These are phyloP conservation scores for Aegotheles bennettii DNA, from an alignment of 2,113 vertebrate species.

Conservation along the genomic window DNA sequence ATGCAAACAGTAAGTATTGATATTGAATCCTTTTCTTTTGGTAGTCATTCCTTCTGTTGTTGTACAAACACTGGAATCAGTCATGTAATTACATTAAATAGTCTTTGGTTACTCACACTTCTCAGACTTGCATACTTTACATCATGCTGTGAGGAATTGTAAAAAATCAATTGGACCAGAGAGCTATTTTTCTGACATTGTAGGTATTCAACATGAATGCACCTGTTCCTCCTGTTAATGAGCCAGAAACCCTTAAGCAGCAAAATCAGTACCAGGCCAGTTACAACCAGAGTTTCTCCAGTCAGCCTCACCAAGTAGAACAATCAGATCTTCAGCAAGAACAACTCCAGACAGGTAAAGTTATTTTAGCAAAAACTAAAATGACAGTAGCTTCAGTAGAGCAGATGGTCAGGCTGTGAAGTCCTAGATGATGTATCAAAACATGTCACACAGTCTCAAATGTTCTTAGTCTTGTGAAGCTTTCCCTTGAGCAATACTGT, in stretches of 20 bases:
- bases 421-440: background rate
- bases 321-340: slow-evolving; percentile 93
- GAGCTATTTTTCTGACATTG: background rate
- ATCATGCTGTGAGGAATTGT: background rate
- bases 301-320: slow-evolving; percentile 84
- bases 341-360: slow-evolving; percentile 90
- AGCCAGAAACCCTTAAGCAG: slow-evolving; percentile 89
- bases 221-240: slow-evolving; percentile 89
- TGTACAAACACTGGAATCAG: background rate
- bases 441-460: background rate
- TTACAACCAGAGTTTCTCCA: slow-evolving; percentile 89
- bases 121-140: background rate
- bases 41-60: background rate
- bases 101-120: background rate
- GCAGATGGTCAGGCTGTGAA: background rate
- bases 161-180: background rate
- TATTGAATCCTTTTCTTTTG: background rate
- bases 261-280: slow-evolving; percentile 87
- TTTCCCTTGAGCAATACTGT: background rate
- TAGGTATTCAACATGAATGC: slow-evolving; percentile 98
- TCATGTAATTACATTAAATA: background rate
- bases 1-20: slow-evolving; percentile 91
- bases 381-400: background rate
- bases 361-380: background rate
- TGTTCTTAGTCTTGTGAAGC: background rate